phyloP scores from a whole-genome alignment of 1,140 invertebrate genomes.

The Penaeus vannamei region DNA sequence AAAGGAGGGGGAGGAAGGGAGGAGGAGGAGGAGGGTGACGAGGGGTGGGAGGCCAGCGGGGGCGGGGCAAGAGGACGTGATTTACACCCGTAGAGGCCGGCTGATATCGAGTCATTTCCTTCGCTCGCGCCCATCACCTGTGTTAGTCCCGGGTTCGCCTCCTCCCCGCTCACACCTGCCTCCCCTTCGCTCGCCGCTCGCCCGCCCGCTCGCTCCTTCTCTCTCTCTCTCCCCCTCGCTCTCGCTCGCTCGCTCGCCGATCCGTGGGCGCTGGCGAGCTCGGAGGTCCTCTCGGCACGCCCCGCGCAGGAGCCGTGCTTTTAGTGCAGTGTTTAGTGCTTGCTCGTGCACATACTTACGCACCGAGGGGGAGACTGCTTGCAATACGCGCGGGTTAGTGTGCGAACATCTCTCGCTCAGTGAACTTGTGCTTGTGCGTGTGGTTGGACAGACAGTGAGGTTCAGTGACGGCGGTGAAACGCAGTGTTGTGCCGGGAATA shows the following conservation, averaged over 20 bases:
- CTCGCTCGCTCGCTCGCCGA: background rate
- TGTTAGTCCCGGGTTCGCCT: background rate
- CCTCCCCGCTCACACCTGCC: constrained; percentile 2
- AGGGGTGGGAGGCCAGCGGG: background rate
- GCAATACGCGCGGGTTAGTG: no score
- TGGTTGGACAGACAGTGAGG: no score
- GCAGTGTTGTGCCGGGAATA: no score
- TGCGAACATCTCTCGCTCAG: no score
- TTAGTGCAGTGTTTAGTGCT: no score
- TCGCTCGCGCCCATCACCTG: constrained; percentile 11
- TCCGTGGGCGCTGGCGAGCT: background rate
- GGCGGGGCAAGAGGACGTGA: constrained; percentile 53
- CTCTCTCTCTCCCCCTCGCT: background rate
- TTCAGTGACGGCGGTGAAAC: no score
- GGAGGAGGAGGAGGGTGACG: background rate
- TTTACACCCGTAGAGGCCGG: constrained; percentile 34
- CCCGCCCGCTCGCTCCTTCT: background rate
- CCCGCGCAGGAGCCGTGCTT: no score
- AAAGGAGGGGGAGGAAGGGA: background rate
- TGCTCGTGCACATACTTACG: no score
- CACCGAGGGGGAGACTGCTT: no score
- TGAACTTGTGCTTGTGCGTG: no score
- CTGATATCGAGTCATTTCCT: constrained; percentile 58
- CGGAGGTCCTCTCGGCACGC: no score
- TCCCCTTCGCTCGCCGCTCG: background rate